Conservation (phyloP, 2,797 vertebrate species). For the Macroramphosus scolopax region DNA sequence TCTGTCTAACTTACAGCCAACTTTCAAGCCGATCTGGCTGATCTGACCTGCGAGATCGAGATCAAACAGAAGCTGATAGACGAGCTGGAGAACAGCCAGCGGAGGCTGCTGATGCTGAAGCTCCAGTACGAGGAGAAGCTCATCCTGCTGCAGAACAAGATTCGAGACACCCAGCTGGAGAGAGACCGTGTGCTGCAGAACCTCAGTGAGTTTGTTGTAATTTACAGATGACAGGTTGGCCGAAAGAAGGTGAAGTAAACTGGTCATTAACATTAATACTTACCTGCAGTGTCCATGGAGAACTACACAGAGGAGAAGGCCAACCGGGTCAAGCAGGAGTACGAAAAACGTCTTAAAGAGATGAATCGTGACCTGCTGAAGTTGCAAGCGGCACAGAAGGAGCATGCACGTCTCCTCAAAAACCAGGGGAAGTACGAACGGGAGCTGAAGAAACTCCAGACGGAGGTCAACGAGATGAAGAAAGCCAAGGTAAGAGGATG, state of each 20-base stretch:
- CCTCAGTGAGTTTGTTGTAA: conserved; percentile 84
- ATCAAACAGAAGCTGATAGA: conserved; percentile 99
- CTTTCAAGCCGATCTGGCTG: conserved; percentile 92
- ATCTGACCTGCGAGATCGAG: conserved; percentile 97
- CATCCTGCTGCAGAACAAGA: conserved; percentile 95
- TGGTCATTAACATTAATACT: neutral
- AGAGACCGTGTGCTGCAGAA: conserved; percentile 94
- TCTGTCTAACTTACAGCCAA: conserved; percentile 67
- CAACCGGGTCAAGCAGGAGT: conserved; percentile 90
- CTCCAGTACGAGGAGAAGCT: conserved; percentile 98
- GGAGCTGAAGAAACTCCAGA: conserved; percentile 94
- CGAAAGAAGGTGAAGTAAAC: neutral
- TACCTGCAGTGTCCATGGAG: conserved; percentile 90
- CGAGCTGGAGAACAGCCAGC: conserved; percentile 97
- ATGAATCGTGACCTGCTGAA: conserved; percentile 97
- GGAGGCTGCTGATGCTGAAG: conserved; percentile 90
- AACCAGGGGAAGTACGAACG: conserved; percentile 93
- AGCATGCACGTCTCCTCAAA: conserved; percentile 92
- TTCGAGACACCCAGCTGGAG: conserved; percentile 95
- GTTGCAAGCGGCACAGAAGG: conserved; percentile 92
- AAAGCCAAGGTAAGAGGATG: conserved; percentile 87
- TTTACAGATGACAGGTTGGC: neutral
- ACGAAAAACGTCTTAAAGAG: conserved; percentile 93
- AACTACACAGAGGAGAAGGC: conserved; percentile 98
- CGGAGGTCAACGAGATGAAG: conserved; percentile 95